Evolutionary conservation across 2,797 vertebrate species (phyloP), one percentile per base, ranked within the genome.

Genomic region (Cyprinodon diabolis): DNA sequence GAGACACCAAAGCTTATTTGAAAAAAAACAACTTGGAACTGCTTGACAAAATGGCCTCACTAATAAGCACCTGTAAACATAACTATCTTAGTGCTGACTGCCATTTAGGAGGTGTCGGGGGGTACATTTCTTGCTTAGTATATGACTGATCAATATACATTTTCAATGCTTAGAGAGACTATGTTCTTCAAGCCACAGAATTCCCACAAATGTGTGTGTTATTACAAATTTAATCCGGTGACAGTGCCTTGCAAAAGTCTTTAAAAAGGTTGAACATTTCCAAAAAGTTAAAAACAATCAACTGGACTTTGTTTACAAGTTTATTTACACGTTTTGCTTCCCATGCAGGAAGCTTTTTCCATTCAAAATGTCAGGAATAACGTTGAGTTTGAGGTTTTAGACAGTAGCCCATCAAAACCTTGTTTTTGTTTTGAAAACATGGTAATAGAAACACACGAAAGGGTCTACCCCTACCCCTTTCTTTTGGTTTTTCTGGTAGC

Each of bases 11-110:
- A 90, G 80, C 91, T 85, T 80, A 84, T 84, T 90, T 90, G 78
- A 89, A 91, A 91, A 88, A 91, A 91, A 91, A 92, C 86, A 84
- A 86, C 87, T 89, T 82, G 83, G 83, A 91, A 72, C 75, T 75
- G 86, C 86, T 88, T 90, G 86, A 90, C 89, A 90, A 89, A 89
- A 89, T 87, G 86, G 82, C 82, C 77, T 71, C 75, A 69, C 84
- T 89, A 90, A 91, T 90, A 83, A 89, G 91, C 75, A 75, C 72
- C 83, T 86, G 83, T 89, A 84, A 91, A 91, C 84, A 87, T 82
- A 89, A 84, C 84, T 86, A 85, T 87, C 86, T 84, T 87, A 78
- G 72, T 77, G 73, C 79, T 88, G 90, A 91, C 91, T 87, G 84
- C 73, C 79, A 71, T 78, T 86, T 81, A 76, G 78, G 78, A 78